A percentile compares a stretch with the other conserved stretches of the same genome.
Conservation (phyloP, 2,113 vertebrate species). For the Myanophis thanlyinensis region DNA sequence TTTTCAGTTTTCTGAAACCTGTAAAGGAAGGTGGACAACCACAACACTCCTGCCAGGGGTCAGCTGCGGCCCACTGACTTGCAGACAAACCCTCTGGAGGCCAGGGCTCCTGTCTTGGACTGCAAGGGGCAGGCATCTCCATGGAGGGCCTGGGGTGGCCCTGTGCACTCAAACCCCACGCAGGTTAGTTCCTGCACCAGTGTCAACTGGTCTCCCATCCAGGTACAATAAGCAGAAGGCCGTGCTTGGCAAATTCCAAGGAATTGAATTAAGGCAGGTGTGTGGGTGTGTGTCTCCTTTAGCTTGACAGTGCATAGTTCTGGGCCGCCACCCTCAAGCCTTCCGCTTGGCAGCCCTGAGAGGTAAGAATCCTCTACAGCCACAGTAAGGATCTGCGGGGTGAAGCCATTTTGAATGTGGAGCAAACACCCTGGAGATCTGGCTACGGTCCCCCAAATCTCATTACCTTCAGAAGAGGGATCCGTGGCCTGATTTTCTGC, state of each 20-base stretch:
- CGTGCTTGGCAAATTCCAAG: not conserved
- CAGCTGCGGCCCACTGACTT: not conserved
- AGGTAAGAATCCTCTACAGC: not conserved
- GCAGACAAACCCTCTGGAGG: not conserved
- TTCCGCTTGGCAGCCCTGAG: not conserved
- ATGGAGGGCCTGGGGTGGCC: not conserved
- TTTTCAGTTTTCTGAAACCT: not conserved
- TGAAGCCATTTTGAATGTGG: no score
- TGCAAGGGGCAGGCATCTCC: not conserved
- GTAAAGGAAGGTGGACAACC: not conserved
- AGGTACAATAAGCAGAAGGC: not conserved
- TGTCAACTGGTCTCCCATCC: not conserved
- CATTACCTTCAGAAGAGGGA: slow-evolving; percentile 45
- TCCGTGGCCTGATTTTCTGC: slow-evolving; percentile 29
- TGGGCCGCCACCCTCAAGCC: not conserved
- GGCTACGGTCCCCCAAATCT: not conserved
- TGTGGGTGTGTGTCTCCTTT: not conserved
- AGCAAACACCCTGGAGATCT: not conserved
- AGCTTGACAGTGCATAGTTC: not conserved
- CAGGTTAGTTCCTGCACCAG: not conserved
- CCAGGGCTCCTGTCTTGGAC: not conserved
- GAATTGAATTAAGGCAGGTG: not conserved
- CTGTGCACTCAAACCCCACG: no score
- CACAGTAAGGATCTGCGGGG: not conserved
- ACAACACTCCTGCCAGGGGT: not conserved